Percentiles rank a stretch among this genome's conserved stretches.
Conservation (phyloP, 2,888 invertebrate genomes). For the Podotricha telesiphe region DNA sequence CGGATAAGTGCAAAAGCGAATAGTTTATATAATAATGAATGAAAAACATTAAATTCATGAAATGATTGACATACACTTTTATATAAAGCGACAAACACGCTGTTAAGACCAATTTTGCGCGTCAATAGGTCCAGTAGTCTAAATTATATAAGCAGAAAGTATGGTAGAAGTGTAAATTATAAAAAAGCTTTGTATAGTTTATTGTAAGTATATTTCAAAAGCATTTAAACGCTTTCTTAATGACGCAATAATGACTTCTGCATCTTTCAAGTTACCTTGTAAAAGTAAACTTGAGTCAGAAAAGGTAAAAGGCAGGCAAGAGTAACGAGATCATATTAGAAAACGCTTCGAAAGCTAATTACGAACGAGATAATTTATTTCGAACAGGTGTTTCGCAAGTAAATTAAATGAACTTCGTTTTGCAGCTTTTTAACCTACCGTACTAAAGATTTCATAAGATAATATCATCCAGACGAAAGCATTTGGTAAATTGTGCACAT, state of each 20-base stretch:
- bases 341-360: conserved; percentile 35
- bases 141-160: no score
- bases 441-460: no score
- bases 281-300: background rate
- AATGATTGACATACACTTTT: no score
- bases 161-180: no score
- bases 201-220: conserved; percentile 1
- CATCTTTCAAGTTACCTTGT: background rate
- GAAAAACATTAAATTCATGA: no score
- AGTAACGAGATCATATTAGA: conserved; percentile 32
- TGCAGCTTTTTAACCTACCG: background rate
- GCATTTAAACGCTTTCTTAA: background rate
- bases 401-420: background rate
- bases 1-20: no score
- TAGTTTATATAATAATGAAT: no score
- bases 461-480: no score
- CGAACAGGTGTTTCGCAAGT: background rate
- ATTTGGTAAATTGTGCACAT: no score
- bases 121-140: no score
- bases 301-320: background rate
- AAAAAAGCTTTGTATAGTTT: background rate
- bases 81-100: no score
- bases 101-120: no score
- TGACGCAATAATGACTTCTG: background rate
- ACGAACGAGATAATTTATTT: conserved; percentile 6